These are phyloP conservation scores for Dufourea novaeangliae DNA, from an alignment of 1,140 invertebrate species.

Conservation along the genomic window DNA sequence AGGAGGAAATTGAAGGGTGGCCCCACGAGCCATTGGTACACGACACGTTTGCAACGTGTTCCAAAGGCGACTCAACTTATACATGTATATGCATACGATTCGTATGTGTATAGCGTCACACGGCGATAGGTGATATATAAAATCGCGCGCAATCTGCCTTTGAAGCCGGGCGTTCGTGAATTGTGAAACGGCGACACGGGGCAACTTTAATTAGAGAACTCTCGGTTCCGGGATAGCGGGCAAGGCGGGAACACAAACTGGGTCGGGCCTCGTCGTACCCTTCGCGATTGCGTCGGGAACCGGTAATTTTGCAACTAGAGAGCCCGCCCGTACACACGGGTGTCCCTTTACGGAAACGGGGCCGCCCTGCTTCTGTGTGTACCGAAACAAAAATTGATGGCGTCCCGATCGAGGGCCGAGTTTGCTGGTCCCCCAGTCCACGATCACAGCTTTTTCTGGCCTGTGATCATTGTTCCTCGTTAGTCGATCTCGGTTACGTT, in stretches of 20 bases:
- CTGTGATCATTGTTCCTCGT: conserved; percentile 8
- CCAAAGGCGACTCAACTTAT: too few relatives aligned
- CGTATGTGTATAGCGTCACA: not conserved
- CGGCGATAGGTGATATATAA: conserved; percentile 23
- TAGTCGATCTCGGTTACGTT: not conserved
- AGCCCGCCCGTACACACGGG: not conserved
- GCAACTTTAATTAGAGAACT: conserved; percentile 57
- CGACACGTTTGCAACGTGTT: too few relatives aligned
- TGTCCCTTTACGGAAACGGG: conserved; percentile 9
- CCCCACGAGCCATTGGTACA: not conserved
- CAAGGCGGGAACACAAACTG: conserved; percentile 52
- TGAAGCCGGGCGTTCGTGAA: conserved; percentile 51
- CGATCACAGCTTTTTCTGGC: not conserved
- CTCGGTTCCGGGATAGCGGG: not conserved
- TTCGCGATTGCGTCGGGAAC: not conserved
- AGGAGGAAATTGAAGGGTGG: not conserved
- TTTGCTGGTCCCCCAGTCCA: not conserved
- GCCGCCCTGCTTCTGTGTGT: too few relatives aligned
- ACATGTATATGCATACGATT: too few relatives aligned
- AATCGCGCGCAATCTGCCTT: conserved; percentile 45
- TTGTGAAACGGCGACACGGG: conserved; percentile 45
- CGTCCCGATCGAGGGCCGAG: conserved; percentile 12
- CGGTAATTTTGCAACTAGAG: conserved; percentile 32
- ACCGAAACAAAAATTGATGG: conserved; percentile 18
- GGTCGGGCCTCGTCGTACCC: not conserved